These are phyloP conservation scores for Mixornis gularis DNA, from an alignment of 2,113 vertebrate species.

Conservation along the genomic window DNA sequence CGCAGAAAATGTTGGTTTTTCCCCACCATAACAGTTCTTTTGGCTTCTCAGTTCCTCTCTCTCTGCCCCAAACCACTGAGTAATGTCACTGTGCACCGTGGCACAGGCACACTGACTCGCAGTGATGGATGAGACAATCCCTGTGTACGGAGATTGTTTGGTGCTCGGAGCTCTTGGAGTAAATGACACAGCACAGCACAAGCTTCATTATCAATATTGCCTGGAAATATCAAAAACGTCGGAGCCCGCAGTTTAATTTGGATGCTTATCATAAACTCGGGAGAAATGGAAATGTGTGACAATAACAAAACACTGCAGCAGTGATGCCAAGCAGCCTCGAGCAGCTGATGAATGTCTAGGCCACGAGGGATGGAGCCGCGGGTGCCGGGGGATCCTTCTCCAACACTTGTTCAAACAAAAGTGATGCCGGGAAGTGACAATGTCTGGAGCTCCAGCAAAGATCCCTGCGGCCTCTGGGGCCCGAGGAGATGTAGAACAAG, in stretches of 20 bases:
- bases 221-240: background rate
- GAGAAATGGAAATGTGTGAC: background rate
- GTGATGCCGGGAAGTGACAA: background rate
- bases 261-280: background rate
- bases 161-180: background rate
- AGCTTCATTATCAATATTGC: background rate
- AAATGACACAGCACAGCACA: background rate
- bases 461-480: background rate
- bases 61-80: background rate
- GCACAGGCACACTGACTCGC: background rate
- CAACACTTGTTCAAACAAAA: background rate
- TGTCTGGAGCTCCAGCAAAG: background rate
- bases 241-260: background rate
- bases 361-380: background rate
- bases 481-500: background rate
- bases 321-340: background rate
- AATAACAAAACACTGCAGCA: background rate
- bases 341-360: background rate
- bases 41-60: background rate
- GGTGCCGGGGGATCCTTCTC: background rate
- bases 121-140: background rate
- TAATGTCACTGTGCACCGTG: background rate
- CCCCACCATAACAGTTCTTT: background rate
- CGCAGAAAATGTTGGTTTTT: background rate
- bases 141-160: background rate